phyloP scores from a whole-genome alignment of 1,140 invertebrate species.

The Drosophila erecta region DNA sequence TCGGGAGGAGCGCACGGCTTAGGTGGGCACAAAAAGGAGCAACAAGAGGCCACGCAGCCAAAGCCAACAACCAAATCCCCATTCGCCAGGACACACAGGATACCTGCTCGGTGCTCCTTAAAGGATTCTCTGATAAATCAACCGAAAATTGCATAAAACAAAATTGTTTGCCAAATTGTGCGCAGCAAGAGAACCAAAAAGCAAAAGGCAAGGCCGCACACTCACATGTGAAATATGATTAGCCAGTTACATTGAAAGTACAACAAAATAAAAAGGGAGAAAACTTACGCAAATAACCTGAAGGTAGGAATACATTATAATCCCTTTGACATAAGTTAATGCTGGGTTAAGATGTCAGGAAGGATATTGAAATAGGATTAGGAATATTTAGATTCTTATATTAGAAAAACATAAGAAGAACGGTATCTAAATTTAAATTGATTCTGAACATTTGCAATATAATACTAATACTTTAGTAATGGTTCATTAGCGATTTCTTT shows the following conservation, averaged over 20 bases:
- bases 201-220: not conserved
- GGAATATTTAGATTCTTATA: not conserved
- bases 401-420: too few species aligned
- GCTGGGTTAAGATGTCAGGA: not conserved
- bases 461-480: too few species aligned
- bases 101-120: constrained; percentile 20
- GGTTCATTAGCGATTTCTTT: too few species aligned
- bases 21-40: constrained; percentile 15
- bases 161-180: constrained; percentile 58
- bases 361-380: not conserved
- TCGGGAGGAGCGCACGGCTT: constrained; percentile 23
- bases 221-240: constrained; percentile 16
- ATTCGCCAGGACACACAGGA: constrained; percentile 34
- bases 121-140: constrained; percentile 48
- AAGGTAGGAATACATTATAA: constrained; percentile 16
- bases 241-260: constrained; percentile 11
- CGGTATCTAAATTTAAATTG: too few species aligned
- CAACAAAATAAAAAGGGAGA: not conserved
- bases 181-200: constrained; percentile 6
- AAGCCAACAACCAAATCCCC: constrained; percentile 22
- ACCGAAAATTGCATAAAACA: constrained; percentile 54
- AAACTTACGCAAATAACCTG: not conserved
- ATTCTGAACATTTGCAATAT: not conserved
- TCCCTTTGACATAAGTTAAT: not conserved
- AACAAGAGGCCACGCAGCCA: not conserved